phyloP scores from a whole-genome alignment of 2,113 vertebrate genomes.

The Phrynosoma blainvillii region DNA sequence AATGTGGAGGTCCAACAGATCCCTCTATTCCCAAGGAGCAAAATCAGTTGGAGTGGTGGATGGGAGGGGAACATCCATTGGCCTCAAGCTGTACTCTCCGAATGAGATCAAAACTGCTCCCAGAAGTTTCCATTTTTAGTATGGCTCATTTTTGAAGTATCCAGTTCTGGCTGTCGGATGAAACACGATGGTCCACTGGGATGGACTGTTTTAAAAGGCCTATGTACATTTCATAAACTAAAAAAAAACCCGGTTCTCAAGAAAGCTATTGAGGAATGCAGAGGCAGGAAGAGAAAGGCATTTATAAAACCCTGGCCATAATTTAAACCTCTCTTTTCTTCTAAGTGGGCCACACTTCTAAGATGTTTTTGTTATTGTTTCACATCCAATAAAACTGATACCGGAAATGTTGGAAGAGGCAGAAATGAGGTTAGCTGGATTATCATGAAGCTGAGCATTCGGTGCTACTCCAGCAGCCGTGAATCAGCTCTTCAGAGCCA shows the following conservation, averaged over 20 bases:
- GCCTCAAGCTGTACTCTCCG: not conserved
- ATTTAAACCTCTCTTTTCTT: not conserved
- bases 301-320: not conserved
- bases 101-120: not conserved
- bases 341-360: not conserved
- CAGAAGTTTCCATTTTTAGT: conserved; percentile 8
- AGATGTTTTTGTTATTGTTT: not conserved
- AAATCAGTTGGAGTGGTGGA: too few relatives aligned
- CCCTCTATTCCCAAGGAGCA: not conserved
- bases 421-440: not conserved
- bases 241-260: not conserved
- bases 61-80: too few relatives aligned
- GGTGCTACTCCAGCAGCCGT: not conserved
- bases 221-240: conserved; percentile 11
- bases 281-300: not conserved
- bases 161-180: not conserved
- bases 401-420: not conserved
- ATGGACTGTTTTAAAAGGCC: not conserved
- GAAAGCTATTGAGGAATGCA: not conserved
- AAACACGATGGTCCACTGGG: not conserved
- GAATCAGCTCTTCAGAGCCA: not conserved
- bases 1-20: too few relatives aligned
- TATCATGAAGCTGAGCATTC: not conserved
- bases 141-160: not conserved
- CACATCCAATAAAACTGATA: not conserved